Conservation (phyloP, 2,113 vertebrate genomes). For the Poicephalus meyeri region DNA sequence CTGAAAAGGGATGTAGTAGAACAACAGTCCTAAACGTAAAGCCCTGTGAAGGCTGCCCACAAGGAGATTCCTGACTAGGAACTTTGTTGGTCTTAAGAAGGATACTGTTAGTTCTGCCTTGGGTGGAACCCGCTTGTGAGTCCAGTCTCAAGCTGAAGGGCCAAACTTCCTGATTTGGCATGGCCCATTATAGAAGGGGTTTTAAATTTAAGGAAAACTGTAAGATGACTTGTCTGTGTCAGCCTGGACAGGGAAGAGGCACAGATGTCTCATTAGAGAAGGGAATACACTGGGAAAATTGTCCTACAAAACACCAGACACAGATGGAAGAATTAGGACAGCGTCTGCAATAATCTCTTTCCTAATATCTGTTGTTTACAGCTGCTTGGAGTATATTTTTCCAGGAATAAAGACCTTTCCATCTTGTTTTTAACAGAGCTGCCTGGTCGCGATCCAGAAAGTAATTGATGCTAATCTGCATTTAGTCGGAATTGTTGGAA, state of each 20-base stretch:
- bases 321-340: neutral
- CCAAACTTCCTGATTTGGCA: neutral
- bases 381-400: neutral
- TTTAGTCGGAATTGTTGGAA: constrained; percentile 91
- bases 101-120: neutral
- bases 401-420: neutral
- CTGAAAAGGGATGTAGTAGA: neutral
- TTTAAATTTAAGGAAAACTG: neutral
- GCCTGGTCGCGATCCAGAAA: constrained; percentile 84
- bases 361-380: neutral
- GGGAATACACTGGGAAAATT: neutral
- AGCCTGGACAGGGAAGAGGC: neutral
- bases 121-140: neutral
- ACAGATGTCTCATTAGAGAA: neutral
- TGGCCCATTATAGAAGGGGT: neutral
- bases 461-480: constrained; percentile 86
- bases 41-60: neutral
- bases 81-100: neutral
- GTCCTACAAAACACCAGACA: neutral
- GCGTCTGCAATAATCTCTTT: neutral
- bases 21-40: neutral
- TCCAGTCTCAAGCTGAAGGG: neutral
- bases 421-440: constrained; percentile 78
- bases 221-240: neutral
- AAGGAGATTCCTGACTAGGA: neutral